Evolutionary conservation across 2,797 vertebrate species (phyloP), one percentile per base, ranked within the genome.

Genomic region (Diceros bicornis): DNA sequence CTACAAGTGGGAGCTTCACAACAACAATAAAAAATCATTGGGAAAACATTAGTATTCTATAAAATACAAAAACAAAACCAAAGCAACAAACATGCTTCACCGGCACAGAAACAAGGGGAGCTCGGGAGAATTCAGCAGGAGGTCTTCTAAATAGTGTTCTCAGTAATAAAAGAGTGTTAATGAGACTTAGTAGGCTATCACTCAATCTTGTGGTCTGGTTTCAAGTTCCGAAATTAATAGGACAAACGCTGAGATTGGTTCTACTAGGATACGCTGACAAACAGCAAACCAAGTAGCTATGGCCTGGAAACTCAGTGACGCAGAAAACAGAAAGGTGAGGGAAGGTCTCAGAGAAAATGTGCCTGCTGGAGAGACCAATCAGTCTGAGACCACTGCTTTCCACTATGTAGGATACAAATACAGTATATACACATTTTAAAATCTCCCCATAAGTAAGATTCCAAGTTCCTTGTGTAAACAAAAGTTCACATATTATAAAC

Each of bases 151-250:
- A 68, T 91, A 72, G 69, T 66, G 32, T 77, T 91, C n/a, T 93
- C 14, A 61, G 25, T 81, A 82, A 50, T 78, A 50, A 74, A 89
- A 86, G 17, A 55, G 18, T 6, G n/a, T 86, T 82, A 86, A 59
- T 68, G 23, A 93, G 68, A 85, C 32, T 82, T 66, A 95, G 64
- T n/a, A 68, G 34, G 27, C 34, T 86, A 41, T 61, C 52, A 57
- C 79, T 74, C 41, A 82, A 32, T 59, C 64, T 68, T 74, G 21
- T 29, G n/a, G 50, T 87, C 37, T 44, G 87, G 27, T 94, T 75
- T 14, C 85, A 94, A 90, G 50, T n/a, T 72, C n/a, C 59, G 92
- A 92, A 92, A 69, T 83, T 78, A 94, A 62, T 32, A 92, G 50
- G 32, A 69, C 52, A 62, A 47, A 50, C 41, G 25, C 7, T 86